Evolutionary conservation across 2,113 vertebrate species (phyloP), one percentile per base, ranked within the genome.

Genomic region (Myxocyprinus asiaticus): DNA sequence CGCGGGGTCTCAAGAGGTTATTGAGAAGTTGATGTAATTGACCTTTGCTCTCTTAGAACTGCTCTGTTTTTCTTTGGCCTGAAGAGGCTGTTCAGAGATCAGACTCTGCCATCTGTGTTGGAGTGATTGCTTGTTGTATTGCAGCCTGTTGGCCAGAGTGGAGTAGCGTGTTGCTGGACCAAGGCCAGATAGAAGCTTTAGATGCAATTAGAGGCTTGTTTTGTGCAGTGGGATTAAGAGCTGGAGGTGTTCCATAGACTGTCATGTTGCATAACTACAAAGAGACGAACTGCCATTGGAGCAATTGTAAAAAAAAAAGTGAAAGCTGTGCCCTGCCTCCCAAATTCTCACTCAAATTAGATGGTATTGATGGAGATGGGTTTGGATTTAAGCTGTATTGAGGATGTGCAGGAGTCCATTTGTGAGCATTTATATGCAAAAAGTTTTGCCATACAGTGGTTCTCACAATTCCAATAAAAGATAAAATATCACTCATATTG

Each of bases 181-280:
- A 3, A 50, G 82, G 84, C 84, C 87, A 85, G 77, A 67, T 58
- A 17, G 78, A 79, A 33, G 81, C 76, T 86, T 88, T 85, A 86
- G 83, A 87, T 84, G 72, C 84, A 84, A 88, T 90, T 88, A 88
- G 59, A 83, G 72, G 42, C 4, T 2, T 69, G 69, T 69, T 43
- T 42, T 59, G 55, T 71, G 68, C 53, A 42, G 22, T 75, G 15
- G 67, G 73, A 77, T 62, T 33, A n/a, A 17, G 45, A 79, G 69
- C 33, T 61, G 69, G n/a, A 66, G 82, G 14, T 85, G 82, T 48
- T 77, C 75, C 77, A 71, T 65, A 43, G 58, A 53, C 22, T 83
- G 84, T 12, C 4, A 47, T 77, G 73, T 88, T 89, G 84, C 76
- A 68, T 88, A 87, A 89, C 78, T 69, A 48, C 80, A 86, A 80